phyloP scores from a whole-genome alignment of 2,888 invertebrate genomes.

The Omphaloscelis lunosa region DNA sequence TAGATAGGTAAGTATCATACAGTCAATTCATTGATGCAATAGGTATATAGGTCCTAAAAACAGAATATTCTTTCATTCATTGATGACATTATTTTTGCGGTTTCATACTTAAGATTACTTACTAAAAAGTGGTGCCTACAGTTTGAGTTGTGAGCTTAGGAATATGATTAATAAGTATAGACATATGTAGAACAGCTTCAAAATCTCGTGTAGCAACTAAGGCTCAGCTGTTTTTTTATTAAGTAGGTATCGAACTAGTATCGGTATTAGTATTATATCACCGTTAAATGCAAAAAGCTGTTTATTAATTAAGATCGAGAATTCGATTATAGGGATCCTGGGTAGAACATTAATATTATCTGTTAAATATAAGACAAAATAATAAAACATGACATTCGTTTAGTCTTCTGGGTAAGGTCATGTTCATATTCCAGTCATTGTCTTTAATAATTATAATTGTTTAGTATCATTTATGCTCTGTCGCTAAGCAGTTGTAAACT shows the following conservation, averaged over 20 bases:
- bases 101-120: background rate
- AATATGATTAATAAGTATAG: background rate
- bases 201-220: conserved; percentile 18
- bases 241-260: background rate
- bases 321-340: background rate
- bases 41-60: background rate
- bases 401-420: conserved; percentile 3
- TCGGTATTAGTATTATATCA: conserved; percentile 8
- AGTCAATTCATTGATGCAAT: background rate
- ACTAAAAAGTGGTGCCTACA: conserved; percentile 5
- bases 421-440: conserved; percentile 35
- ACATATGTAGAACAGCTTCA: too few species aligned
- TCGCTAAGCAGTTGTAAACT: conserved; percentile 34
- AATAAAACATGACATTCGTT: conserved; percentile 11
- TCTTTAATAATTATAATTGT: conserved; percentile 24
- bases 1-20: background rate
- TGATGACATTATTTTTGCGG: conserved; percentile 1
- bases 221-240: conserved; percentile 2
- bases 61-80: conserved; percentile 7
- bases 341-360: background rate
- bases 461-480: conserved; percentile 13
- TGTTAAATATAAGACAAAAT: background rate
- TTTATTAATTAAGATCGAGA: background rate
- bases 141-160: background rate
- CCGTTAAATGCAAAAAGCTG: conserved; percentile 14